Base-by-base conservation (phyloP, 2,797 vertebrate genomes). In the Borostomias antarcticus region DNA sequence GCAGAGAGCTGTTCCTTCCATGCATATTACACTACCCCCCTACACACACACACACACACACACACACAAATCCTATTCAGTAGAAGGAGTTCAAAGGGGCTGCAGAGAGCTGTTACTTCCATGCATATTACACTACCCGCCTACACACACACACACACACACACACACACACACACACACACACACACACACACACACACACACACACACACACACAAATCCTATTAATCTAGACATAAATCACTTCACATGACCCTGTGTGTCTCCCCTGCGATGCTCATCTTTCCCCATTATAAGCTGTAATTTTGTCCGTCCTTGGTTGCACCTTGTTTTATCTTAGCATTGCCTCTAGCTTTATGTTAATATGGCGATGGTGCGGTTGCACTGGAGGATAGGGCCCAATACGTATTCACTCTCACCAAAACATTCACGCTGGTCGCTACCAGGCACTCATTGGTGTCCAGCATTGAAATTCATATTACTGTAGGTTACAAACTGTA, bases 181-280 rank as follows among this genome's bases (percentile, higher is more conserved):
- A n/a, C n/a, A n/a, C n/a, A n/a, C n/a, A n/a, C n/a, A n/a, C 26
- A 25, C 13, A 25, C 13, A 28, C 5, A 11, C 26, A 26, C 51
- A 10, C 21, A 28, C 28, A 47, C 40, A 9, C 56, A 29, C 26
- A 29, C 58, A 33, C 37, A 28, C 32, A 70, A 60, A 73, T 73
- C 63, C 43, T 48, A 67, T 67, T 72, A 68, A 60, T 67, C 52
- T 45, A 15, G 52, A 28, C 59, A 26, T 78, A 88, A 67, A 47
- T 15, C 48, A 25, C 7, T 26, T 40, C 19, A 32, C 3, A 1
- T 63, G 56, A 26, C 25, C 2, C 62, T 29, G 30, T 1, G 57
- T 66, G 30, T 66, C 26, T 8, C 58, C 52, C 52, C 0, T 1
- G 48, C 33, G 30, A 33, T 56, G 45, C 21, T n/a, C n/a, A 40